phyloP scores from a whole-genome alignment of 2,888 invertebrate genomes.

The Cephus runcator region DNA sequence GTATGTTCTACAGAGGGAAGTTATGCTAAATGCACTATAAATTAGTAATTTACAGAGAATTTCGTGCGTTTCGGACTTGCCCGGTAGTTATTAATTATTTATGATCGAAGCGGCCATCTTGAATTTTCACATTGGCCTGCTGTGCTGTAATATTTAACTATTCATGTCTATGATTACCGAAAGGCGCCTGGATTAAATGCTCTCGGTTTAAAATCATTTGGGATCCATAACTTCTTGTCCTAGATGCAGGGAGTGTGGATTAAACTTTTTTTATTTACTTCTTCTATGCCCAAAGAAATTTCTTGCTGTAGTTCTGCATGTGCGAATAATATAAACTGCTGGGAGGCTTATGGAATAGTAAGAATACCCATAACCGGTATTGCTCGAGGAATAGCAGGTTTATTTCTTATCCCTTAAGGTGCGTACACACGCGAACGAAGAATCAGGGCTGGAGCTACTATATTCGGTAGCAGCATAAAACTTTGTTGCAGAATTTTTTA shows the following conservation, averaged over 20 bases:
- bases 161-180: not conserved
- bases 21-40: slow-evolving; percentile 11
- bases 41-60: slow-evolving; percentile 8
- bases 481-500: not conserved
- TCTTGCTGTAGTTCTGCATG: not conserved
- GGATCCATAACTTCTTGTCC: not conserved
- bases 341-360: not conserved
- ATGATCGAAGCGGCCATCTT: not conserved
- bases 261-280: not conserved
- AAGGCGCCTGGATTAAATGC: not conserved
- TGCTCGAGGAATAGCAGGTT: not conserved
- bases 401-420: not conserved
- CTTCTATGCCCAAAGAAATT: not conserved
- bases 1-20: not conserved
- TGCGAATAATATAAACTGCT: not conserved
- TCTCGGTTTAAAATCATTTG: not conserved
- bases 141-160: not conserved
- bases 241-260: not conserved
- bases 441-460: not conserved
- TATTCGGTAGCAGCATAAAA: not conserved
- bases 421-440: not conserved
- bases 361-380: not conserved
- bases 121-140: not conserved
- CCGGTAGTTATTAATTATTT: not conserved
- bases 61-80: not conserved